Evolutionary conservation across 2,888 invertebrate species (phyloP), one percentile per base, ranked within the genome.

Genomic region (Cerastoderma edule): DNA sequence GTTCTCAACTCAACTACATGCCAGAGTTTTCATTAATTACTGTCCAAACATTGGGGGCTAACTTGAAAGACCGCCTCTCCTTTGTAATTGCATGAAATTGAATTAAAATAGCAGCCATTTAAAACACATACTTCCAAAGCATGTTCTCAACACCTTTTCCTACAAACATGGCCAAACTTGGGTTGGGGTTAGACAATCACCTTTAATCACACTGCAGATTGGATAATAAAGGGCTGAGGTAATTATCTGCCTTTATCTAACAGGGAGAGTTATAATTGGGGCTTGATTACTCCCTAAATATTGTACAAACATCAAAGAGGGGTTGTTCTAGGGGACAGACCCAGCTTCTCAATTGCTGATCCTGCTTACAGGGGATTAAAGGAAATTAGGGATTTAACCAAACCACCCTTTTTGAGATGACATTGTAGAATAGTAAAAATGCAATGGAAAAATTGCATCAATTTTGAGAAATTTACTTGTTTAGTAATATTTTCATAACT

Each of bases 1-100:
- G 54, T 78, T 75, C 78, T 78, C 78, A 75, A 69, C 78, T 78
- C 78, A 65, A 60, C 66, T 46, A 35, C 27, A 22, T 72, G 75
- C 57, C 75, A 78, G 35, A 16, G 57, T 66, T 33, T 72, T 48
- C 63, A 50, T 10, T 50, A 35, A 48, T 53, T 72, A 27, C 32
- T 72, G 39, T 50, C 53, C 60, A 75, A 75, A 78, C 75, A 75
- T 32, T n/a, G n/a, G n/a, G 28, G 50, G 5, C 28, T 48, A 39
- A 50, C 71, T 46, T 74, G n/a, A 53, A 68, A 19, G 35, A n/a
- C 27, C 39, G 22, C 39, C 30, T 60, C 27, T 4, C 8, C 35
- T 16, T 39, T 71, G 67, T 48, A 65, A 50, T 53, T 65, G 46
- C 54, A 50, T 72, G 54, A 74, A 74, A 78, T 74, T 74, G 57